phyloP scores from a whole-genome alignment of 2,797 vertebrate species.

The Lacerta bilineata region DNA sequence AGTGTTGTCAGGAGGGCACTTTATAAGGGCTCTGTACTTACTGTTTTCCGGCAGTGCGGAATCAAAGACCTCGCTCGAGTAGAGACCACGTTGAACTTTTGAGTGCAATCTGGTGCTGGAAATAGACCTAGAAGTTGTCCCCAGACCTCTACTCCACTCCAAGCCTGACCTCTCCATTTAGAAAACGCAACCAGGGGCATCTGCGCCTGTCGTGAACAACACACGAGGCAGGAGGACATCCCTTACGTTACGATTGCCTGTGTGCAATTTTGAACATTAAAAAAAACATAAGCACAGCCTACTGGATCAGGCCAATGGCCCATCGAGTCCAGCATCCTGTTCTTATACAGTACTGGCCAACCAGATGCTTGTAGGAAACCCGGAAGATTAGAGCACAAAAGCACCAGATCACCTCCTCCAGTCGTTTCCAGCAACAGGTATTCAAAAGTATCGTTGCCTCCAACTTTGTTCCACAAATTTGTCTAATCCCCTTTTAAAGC shows the following conservation, averaged over 20 bases:
- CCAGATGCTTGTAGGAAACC: no score
- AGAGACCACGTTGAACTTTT: conserved; percentile 41
- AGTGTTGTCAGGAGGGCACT: conserved; percentile 41
- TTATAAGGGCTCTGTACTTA: conserved; percentile 43
- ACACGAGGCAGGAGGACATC: background rate
- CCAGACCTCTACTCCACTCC: conserved; percentile 14
- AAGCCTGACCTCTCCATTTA: conserved; percentile 47
- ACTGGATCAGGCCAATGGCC: no score
- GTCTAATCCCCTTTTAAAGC: no score
- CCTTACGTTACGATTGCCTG: background rate
- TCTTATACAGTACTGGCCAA: no score
- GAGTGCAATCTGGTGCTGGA: conserved; percentile 39
- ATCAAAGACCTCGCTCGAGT: background rate
- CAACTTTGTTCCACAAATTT: no score
- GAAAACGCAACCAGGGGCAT: conserved; percentile 24
- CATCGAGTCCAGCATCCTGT: no score
- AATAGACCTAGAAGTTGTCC: conserved; percentile 14
- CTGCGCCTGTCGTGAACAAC: background rate
- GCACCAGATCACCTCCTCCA: no score
- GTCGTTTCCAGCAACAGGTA: no score
- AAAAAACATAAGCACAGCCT: no score
- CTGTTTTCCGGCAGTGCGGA: conserved; percentile 45
- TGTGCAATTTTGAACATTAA: background rate
- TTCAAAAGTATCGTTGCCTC: no score
- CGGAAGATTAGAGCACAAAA: no score